Conservation (phyloP, 2,797 vertebrate species). For the Crenichthys baileyi region DNA sequence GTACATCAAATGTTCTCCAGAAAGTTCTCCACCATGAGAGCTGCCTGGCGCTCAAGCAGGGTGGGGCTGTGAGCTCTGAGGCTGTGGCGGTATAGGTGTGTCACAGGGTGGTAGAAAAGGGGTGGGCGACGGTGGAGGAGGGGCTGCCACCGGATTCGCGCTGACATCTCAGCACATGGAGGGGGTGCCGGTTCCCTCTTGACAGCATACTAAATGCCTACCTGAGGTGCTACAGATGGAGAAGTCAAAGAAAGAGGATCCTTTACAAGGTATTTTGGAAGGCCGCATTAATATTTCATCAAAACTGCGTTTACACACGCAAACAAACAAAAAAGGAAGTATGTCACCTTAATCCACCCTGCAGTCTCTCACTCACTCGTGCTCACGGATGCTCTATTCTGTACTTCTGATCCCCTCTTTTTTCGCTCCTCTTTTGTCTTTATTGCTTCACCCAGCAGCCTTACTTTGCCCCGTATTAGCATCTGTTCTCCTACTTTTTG, state of each 20-base stretch:
- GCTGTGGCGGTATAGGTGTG: constrained; percentile 71
- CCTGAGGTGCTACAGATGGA: constrained; percentile 82
- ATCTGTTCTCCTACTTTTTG: constrained; percentile 42
- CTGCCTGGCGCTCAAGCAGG: constrained; percentile 29
- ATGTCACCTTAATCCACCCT: constrained; percentile 74
- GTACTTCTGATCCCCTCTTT: constrained; percentile 61
- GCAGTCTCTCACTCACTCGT: constrained; percentile 68
- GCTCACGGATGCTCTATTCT: constrained; percentile 61
- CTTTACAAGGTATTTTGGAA: constrained; percentile 81
- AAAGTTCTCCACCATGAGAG: constrained; percentile 42
- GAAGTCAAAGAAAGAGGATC: constrained; percentile 78
- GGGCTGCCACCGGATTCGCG: constrained; percentile 47
- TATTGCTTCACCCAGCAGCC: constrained; percentile 51
- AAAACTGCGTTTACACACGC: constrained; percentile 79
- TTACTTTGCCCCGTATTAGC: constrained; percentile 11
- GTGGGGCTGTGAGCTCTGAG: constrained; percentile 48
- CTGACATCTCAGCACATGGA: constrained; percentile 76
- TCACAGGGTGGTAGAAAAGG: constrained; percentile 51
- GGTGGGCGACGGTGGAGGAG: constrained; percentile 39
- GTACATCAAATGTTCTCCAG: constrained; percentile 7
- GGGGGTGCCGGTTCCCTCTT: constrained; percentile 63
- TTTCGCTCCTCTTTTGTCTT: constrained; percentile 49
- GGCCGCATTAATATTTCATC: constrained; percentile 82
- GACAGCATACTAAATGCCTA: constrained; percentile 80
- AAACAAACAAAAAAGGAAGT: constrained; percentile 80